Evolutionary conservation across 2,888 invertebrate species (phyloP), one percentile per base, ranked within the genome.

Genomic region (Erpobdella octoculata): DNA sequence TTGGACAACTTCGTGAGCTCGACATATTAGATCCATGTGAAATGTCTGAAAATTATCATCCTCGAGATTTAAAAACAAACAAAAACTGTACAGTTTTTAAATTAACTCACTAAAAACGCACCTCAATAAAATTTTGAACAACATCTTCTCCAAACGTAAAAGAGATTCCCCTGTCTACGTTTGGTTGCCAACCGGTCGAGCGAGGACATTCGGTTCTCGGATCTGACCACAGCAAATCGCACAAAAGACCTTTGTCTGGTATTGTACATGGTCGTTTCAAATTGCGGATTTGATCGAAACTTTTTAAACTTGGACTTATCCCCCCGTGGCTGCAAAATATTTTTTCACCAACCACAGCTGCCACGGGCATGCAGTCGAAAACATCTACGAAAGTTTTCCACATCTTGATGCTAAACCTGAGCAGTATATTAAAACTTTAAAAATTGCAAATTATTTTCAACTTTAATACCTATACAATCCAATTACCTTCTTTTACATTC

Each of bases 251-350:
- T 76, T 80, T 79, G 73, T 83, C 82, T 35, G 83, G 83, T n/a
- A 83, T 81, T 76, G 82, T 82, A 41, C 78, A 73, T 21, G 83
- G 83, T 18, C 83, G 76, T 68, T 79, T 79, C 67, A 83, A 78
- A 1, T n/a, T 48, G 33, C 37, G 38, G 25, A 69, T 74, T 85
- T 83, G 85, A 85, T 84, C 82, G 53, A 86, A 78, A 72, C 83
- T 82, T 41, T 71, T 74, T 15, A 86, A 80, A 74, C 86, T 84
- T 4, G 86, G 86, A 18, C 86, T 86, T 33, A 86, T 79, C 5
- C 86, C 86, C 36, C 86, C 86, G 78, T 86, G 86, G 81, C 84
- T 85, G 78, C 86, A 86, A 76, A 86, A 83, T 77, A 86, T 86
- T 38, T 85, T 83, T 33, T 83, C 83, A 74, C 85, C 86, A 61